Percentiles rank a stretch among this genome's conserved stretches.
Conservation (phyloP, 2,888 invertebrate genomes). For the Ephialtes manifestator region DNA sequence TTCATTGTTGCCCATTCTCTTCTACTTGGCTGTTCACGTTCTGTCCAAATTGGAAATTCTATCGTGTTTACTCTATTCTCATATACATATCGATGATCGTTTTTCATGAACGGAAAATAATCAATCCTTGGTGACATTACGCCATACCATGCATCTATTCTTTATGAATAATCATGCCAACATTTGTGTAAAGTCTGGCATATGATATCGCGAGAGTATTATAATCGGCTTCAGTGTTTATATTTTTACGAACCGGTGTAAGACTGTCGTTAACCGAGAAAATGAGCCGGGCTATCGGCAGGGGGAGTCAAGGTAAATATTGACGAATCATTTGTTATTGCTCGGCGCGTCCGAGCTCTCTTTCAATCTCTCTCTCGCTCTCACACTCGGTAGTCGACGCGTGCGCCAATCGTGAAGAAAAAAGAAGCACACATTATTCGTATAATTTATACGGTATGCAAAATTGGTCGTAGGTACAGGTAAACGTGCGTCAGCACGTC, state of each 20-base stretch:
- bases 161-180: slow-evolving; percentile 42
- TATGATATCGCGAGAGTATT: slow-evolving; percentile 69
- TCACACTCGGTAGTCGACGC: slow-evolving; percentile 46
- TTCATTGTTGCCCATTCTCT: too few relatives aligned
- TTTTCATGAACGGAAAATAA: not conserved
- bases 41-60: too few relatives aligned
- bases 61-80: not conserved
- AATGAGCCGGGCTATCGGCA: slow-evolving; percentile 9
- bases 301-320: slow-evolving; percentile 47
- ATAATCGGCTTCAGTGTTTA: slow-evolving; percentile 70
- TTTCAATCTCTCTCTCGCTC: not conserved
- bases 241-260: slow-evolving; percentile 59
- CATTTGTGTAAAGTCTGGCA: slow-evolving; percentile 79
- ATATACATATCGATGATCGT: not conserved
- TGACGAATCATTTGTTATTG: slow-evolving; percentile 66
- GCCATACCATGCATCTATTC: slow-evolving; percentile 1
- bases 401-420: slow-evolving; percentile 18
- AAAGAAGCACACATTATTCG: not conserved
- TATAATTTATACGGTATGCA: slow-evolving; percentile 43
- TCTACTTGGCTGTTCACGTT: too few relatives aligned
- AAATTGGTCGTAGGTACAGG: slow-evolving; percentile 13
- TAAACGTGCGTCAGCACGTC: slow-evolving; percentile 24
- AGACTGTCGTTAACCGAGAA: slow-evolving; percentile 57
- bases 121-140: not conserved
- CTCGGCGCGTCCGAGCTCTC: slow-evolving; percentile 4